Evolutionary conservation across 1,140 invertebrate genomes (phyloP).

Genomic region (Kradibia gibbosae): DNA sequence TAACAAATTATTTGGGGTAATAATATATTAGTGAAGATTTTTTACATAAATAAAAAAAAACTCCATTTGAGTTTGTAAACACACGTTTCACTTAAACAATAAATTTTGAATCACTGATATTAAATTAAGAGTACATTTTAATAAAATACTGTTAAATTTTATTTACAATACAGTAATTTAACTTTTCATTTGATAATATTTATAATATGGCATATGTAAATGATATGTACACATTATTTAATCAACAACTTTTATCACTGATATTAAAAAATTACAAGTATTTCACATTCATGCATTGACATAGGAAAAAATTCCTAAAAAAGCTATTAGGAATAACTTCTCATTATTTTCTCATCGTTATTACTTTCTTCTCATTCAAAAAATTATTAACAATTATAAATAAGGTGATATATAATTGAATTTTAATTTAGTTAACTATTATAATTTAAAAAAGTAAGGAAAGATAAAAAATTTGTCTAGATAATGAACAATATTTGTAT

Average conservation of each 20-base stretch:
- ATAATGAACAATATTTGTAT: not conserved
- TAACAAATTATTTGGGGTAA: constrained; percentile 33
- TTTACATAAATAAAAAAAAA: constrained; percentile 21
- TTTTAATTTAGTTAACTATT: not conserved
- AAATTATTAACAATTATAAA: no score
- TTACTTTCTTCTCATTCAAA: not conserved
- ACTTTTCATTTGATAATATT: not conserved
- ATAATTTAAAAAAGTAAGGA: no score
- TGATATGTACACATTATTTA: no score
- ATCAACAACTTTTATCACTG: no score
- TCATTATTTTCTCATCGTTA: not conserved
- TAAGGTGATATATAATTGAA: no score
- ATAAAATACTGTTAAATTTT: no score
- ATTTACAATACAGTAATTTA: not conserved
- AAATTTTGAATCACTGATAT: not conserved
- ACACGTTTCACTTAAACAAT: not conserved
- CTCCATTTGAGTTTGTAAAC: not conserved
- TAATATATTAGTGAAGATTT: constrained; percentile 32
- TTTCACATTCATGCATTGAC: no score
- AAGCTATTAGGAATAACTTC: no score
- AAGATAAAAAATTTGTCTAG: not conserved
- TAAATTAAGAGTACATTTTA: constrained; percentile 31
- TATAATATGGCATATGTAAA: no score
- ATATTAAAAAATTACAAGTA: no score
- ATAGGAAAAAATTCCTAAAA: no score